phyloP scores from a whole-genome alignment of 2,888 invertebrate species.

The Cetonia aurata region DNA sequence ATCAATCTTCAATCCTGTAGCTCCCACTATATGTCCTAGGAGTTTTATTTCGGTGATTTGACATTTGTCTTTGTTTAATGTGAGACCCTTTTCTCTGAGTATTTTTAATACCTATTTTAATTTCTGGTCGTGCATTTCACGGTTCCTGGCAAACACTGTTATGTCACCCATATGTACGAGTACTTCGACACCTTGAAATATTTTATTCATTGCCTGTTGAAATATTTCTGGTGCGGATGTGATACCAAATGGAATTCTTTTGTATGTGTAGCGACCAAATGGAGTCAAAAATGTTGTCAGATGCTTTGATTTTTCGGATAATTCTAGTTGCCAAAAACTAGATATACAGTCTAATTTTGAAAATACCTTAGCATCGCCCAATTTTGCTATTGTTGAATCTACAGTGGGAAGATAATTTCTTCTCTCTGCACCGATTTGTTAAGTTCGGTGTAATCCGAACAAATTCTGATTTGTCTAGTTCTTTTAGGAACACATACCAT shows the following conservation, averaged over 20 bases:
- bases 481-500: constrained; percentile 57
- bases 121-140: constrained; percentile 12
- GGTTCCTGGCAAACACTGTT: neutral
- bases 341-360: constrained; percentile 51
- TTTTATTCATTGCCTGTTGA: neutral
- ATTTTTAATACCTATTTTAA: constrained; percentile 52
- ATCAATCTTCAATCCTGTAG: constrained; percentile 38
- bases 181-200: no score
- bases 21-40: constrained; percentile 53
- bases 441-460: constrained; percentile 37
- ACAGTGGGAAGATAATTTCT: constrained; percentile 49
- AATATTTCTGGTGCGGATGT: no score
- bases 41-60: constrained; percentile 50
- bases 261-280: constrained; percentile 43
- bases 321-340: constrained; percentile 54
- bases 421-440: constrained; percentile 49
- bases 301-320: constrained; percentile 42
- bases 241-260: neutral
- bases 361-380: constrained; percentile 49
- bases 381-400: constrained; percentile 50
- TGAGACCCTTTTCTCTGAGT: constrained; percentile 51
- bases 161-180: neutral
- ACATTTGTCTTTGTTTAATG: constrained; percentile 55
- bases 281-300: constrained; percentile 49
- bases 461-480: constrained; percentile 52